Evolutionary conservation across 2,888 invertebrate species (phyloP).

Genomic region (Apodemia duryi): DNA sequence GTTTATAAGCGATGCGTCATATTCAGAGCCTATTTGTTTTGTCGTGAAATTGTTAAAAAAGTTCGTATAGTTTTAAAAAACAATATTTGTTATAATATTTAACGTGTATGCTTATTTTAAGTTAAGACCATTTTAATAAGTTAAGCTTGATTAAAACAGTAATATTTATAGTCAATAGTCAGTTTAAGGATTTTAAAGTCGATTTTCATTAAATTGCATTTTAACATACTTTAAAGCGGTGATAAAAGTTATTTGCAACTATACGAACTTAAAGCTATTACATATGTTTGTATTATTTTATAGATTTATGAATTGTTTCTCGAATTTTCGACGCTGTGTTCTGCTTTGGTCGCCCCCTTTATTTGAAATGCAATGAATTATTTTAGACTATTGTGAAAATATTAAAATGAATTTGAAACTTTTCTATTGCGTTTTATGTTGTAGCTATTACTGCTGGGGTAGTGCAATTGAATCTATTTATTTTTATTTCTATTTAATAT

Average conservation of each 20-base stretch:
- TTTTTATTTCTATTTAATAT: slow-evolving; percentile 14
- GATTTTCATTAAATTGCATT: neutral
- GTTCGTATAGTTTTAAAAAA: neutral
- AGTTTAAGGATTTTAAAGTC: too few species aligned
- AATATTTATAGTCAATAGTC: too few species aligned
- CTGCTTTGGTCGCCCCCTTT: slow-evolving; percentile 50
- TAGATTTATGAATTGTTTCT: slow-evolving; percentile 26
- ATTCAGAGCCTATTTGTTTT: slow-evolving; percentile 24
- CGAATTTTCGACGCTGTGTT: slow-evolving; percentile 30
- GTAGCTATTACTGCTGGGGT: slow-evolving; percentile 40
- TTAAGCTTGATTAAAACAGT: too few species aligned
- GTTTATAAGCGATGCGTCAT: slow-evolving; percentile 23
- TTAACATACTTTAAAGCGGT: neutral
- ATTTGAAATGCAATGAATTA: slow-evolving; percentile 53
- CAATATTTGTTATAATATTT: neutral
- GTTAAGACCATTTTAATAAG: neutral
- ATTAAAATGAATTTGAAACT: slow-evolving; percentile 79
- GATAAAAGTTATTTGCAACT: neutral
- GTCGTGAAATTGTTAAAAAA: slow-evolving; percentile 7
- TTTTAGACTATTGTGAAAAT: slow-evolving; percentile 71
- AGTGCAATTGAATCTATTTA: slow-evolving; percentile 13
- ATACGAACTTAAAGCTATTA: slow-evolving; percentile 5
- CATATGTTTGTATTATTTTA: slow-evolving; percentile 21
- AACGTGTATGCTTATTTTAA: neutral
- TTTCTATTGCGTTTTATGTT: slow-evolving; percentile 54